Conservation (phyloP, 2,888 invertebrate species). For the Auanema freiburgensis region DNA sequence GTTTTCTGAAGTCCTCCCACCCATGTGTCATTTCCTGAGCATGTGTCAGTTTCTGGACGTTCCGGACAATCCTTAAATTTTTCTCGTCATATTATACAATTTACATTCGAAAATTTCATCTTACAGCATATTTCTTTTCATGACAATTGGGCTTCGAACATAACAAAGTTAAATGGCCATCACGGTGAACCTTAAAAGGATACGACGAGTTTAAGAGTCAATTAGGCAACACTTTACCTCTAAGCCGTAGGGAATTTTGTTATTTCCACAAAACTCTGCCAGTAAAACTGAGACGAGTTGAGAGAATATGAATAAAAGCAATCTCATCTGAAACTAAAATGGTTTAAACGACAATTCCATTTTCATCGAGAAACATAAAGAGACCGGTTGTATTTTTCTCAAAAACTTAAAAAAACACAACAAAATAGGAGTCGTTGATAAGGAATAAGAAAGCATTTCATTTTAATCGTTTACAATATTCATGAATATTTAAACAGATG, state of each 20-base stretch:
- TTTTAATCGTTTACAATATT: background rate
- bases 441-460: background rate
- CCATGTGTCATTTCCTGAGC: conserved; percentile 37
- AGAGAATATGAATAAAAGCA: background rate
- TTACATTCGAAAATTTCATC: conserved; percentile 3
- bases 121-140: conserved; percentile 44
- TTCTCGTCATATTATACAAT: background rate
- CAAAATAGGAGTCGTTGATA: background rate
- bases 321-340: conserved; percentile 6
- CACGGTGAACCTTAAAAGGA: conserved; percentile 22
- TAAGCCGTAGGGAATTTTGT: conserved; percentile 41
- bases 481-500: too few species aligned
- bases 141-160: conserved; percentile 41
- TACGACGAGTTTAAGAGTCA: background rate
- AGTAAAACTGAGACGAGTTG: background rate
- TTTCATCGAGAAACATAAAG: too few species aligned
- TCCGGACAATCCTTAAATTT: conserved; percentile 37
- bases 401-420: conserved; percentile 1
- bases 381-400: background rate
- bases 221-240: conserved; percentile 23
- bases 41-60: conserved; percentile 24
- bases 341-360: too few species aligned
- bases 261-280: conserved; percentile 40
- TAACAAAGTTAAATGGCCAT: conserved; percentile 34
- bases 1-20: conserved; percentile 48